phyloP scores from a whole-genome alignment of 2,797 vertebrate genomes.

The Hyperoplus lanceolatus region DNA sequence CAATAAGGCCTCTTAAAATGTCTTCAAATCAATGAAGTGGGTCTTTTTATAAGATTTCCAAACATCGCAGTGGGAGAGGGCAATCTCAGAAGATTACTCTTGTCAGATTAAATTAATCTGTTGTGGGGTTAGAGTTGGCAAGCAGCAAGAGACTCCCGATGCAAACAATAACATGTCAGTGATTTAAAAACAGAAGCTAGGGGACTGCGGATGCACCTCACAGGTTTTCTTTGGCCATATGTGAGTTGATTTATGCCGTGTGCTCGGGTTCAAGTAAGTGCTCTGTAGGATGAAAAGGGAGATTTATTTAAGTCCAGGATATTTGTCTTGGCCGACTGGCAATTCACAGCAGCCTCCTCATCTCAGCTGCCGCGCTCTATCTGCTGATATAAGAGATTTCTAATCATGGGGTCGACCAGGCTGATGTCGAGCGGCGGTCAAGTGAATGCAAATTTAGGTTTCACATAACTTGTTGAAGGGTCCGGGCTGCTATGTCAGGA shows the following conservation, averaged over 20 bases:
- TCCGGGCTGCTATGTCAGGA: not conserved
- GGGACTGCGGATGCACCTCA: not conserved
- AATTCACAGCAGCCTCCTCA: conserved; percentile 15
- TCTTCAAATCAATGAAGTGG: conserved; percentile 72
- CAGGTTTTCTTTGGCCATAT: not conserved
- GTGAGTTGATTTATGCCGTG: conserved; percentile 30
- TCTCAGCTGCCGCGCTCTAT: conserved; percentile 4
- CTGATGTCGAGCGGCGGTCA: not conserved
- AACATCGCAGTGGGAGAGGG: conserved; percentile 64
- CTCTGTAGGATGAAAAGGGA: conserved; percentile 15
- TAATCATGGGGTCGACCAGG: conserved; percentile 21
- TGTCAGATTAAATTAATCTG: conserved; percentile 73
- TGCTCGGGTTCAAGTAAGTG: conserved; percentile 13
- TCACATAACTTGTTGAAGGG: conserved; percentile 10
- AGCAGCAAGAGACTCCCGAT: conserved; percentile 28
- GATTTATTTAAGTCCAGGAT: conserved; percentile 46
- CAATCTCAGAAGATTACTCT: conserved; percentile 70
- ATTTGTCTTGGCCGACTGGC: conserved; percentile 42
- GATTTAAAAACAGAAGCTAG: conserved; percentile 9
- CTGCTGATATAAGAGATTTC: conserved; percentile 37
- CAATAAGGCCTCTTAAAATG: conserved; percentile 58
- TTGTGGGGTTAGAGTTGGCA: conserved; percentile 50
- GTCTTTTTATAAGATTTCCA: conserved; percentile 67
- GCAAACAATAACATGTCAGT: conserved; percentile 29
- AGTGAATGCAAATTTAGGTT: conserved; percentile 42